Evolutionary conservation across 2,113 vertebrate species (phyloP), one percentile per base, ranked within the genome.

Genomic region (Sitta europaea): DNA sequence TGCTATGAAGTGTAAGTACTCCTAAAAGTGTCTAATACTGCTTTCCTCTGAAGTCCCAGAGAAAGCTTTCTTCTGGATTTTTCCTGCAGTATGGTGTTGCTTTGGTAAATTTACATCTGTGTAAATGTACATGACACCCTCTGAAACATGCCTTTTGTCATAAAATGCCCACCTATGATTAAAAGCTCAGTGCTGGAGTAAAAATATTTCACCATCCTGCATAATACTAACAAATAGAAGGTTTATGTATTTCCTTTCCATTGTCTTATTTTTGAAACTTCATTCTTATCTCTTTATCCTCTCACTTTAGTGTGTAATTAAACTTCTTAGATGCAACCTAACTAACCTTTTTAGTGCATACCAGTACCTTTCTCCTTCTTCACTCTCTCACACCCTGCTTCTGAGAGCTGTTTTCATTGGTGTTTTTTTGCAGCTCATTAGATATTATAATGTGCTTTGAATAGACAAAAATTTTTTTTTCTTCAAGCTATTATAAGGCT

Each of bases 401-500:
- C 51, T 29, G 40, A 65, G 57, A 91, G 22, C 11, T 42, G 9
- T 2, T 65, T 63, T 58, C 27, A 4, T 28, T 72, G 53, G 10
- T 54, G 3, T 3, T 75, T 91, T 88, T 45, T 70, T 68, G 4
- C 12, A 88, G 33, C 20, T 28, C 9, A 11, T 3, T 71, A 20
- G 27, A 8, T 80, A 31, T 47, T 57, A 12, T 67, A 94, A 74
- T 54, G 14, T 72, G 48, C 63, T 78, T 93, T 53, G 38, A 66
- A 42, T 25, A 76, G 28, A 25, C 33, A 74, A 43, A 91, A 77
- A 38, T 48, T 95, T 36, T 14, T 82, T 7, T 62, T 94, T 93
- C 58, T 94, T 74, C 43, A 71, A 81, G 45, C 6, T 76, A 8
- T 48, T 79, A 35, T 12, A 57, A 16, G 11, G 27, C 9, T 66